A percentile compares a stretch with the other conserved stretches of the same genome.
These are phyloP conservation scores for Oryctolagus cuniculus DNA, from an alignment of 2,113 vertebrate species.

Conservation along the genomic window DNA sequence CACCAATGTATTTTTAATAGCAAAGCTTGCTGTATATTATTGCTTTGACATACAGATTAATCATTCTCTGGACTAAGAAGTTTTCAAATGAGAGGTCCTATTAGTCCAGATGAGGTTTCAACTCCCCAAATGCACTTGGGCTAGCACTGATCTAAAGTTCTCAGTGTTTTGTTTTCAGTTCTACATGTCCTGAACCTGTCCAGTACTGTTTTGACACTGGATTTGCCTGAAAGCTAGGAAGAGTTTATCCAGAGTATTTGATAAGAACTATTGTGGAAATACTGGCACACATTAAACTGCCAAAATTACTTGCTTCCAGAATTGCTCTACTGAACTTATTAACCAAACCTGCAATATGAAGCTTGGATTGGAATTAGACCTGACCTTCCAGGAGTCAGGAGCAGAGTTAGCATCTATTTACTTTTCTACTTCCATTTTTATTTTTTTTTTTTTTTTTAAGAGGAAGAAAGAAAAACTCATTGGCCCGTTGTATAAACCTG, in stretches of 20 bases:
- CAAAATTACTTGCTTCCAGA: conserved; percentile 49
- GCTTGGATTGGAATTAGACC: not conserved
- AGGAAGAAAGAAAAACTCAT: not conserved
- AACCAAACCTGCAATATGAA: not conserved
- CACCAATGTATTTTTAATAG: not conserved
- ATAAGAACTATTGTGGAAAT: not conserved
- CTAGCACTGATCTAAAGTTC: not conserved
- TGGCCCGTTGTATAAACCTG: not conserved
- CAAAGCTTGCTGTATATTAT: not conserved
- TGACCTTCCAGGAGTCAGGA: not conserved
- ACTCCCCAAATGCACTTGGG: not conserved
- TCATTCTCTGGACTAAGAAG: not conserved
- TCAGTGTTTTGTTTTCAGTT: conserved; percentile 52
- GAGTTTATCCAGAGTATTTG: conserved; percentile 33
- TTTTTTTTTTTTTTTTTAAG: not conserved
- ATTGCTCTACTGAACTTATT: not conserved
- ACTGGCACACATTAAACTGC: not conserved
- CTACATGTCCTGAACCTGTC: not conserved
- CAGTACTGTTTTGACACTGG: not conserved
- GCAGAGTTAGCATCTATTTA: not conserved
- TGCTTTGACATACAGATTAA: conserved; percentile 39
- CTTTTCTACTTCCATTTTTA: not conserved
- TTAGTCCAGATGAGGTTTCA: conserved; percentile 10
- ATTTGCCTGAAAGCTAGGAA: conserved; percentile 48
- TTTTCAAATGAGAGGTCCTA: conserved; percentile 36